Conservation (phyloP, 2,113 vertebrate species). For the Microcebus ravelobensis region DNA sequence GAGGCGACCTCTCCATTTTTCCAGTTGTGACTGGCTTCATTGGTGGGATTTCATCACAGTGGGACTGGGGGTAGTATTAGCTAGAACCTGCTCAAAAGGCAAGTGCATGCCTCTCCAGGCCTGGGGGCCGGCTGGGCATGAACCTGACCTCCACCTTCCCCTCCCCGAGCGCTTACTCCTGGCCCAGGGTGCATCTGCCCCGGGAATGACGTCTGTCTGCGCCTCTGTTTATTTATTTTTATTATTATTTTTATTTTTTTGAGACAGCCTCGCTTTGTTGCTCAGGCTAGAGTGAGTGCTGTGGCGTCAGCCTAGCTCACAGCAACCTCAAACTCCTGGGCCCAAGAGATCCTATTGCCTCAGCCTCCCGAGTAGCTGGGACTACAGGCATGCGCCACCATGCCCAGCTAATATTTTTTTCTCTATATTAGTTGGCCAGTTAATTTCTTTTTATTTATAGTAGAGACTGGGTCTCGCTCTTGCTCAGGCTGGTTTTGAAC, state of each 20-base stretch:
- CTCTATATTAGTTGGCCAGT: no score
- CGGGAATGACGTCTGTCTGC: not conserved
- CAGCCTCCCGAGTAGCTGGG: no score
- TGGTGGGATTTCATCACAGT: not conserved
- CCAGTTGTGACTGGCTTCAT: not conserved
- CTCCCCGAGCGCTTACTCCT: not conserved
- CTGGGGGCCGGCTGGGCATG: not conserved
- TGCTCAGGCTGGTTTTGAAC: no score
- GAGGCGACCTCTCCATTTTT: not conserved
- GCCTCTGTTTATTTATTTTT: not conserved
- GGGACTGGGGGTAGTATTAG: not conserved
- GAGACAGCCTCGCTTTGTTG: no score
- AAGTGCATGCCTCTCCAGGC: not conserved
- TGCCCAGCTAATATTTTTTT: no score
- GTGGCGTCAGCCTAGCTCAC: no score
- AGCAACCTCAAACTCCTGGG: no score
- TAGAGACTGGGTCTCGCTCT: no score
- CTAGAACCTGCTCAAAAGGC: not conserved
- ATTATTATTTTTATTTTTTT: no score
- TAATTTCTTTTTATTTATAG: no score
- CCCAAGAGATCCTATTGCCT: rapidly evolving
- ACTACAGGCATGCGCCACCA: no score
- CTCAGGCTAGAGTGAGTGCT: no score
- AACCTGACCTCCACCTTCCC: not conserved
- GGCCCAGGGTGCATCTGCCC: not conserved